These are phyloP conservation scores for Chymomyza costata DNA, from an alignment of 1,140 invertebrate genomes.

Conservation along the genomic window DNA sequence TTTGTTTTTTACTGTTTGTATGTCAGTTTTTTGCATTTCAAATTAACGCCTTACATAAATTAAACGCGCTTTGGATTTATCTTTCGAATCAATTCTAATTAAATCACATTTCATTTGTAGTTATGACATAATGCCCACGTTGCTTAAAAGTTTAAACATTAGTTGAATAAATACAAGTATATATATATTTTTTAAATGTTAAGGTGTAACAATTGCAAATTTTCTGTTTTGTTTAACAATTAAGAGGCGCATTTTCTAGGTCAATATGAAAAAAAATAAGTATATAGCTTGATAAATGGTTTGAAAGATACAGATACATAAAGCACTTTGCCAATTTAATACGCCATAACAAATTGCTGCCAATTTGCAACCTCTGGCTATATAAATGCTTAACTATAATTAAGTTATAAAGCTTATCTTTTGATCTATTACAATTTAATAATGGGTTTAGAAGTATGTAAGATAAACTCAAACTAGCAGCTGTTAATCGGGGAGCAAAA, in stretches of 20 bases:
- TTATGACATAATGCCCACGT: slow-evolving; percentile 63
- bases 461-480: no score
- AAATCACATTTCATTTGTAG: slow-evolving; percentile 17
- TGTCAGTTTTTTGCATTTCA: slow-evolving; percentile 43
- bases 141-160: no score
- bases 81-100: no score
- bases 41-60: slow-evolving; percentile 23
- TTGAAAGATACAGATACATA: no score
- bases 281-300: slow-evolving; percentile 15
- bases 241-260: slow-evolving; percentile 46
- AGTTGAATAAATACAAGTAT: slow-evolving; percentile 33
- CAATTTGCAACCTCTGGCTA: slow-evolving; percentile 37
- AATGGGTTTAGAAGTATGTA: no score
- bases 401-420: slow-evolving; percentile 63
- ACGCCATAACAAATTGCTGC: slow-evolving; percentile 3
- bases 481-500: no score
- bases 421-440: no score
- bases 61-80: slow-evolving; percentile 20
- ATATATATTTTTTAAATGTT: slow-evolving; percentile 18
- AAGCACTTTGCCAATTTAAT: no score
- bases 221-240: slow-evolving; percentile 31
- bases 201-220: slow-evolving; percentile 8
- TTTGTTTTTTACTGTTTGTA: no score
- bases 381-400: slow-evolving; percentile 62
- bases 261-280: slow-evolving; percentile 38